phyloP scores from a whole-genome alignment of 2,797 vertebrate genomes.

The Chloroceryle amazona region DNA sequence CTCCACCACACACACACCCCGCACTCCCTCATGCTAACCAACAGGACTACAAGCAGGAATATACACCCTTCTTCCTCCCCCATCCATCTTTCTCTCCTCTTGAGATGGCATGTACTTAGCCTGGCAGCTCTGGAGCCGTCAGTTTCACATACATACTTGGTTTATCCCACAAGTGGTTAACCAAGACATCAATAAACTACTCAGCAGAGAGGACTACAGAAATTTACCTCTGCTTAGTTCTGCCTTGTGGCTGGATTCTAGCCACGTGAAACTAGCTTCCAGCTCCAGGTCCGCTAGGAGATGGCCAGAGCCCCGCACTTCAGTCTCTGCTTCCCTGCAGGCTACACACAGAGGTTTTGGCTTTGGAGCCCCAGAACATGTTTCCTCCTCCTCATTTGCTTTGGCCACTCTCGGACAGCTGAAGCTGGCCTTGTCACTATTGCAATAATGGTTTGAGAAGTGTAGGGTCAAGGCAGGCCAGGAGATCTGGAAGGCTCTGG shows the following conservation, averaged over 20 bases:
- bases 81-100: neutral
- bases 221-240: neutral
- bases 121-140: conserved; percentile 7
- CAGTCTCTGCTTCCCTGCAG: neutral
- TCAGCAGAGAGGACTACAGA: conserved; percentile 27
- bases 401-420: neutral
- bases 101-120: neutral
- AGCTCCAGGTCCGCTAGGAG: neutral
- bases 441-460: conserved; percentile 29
- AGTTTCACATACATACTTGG: conserved; percentile 32
- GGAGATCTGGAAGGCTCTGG: conserved; percentile 12
- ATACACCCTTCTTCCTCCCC: neutral
- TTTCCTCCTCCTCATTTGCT: neutral
- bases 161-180: conserved; percentile 56
- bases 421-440: neutral
- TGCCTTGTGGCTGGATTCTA: conserved; percentile 1
- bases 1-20: neutral
- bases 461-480: neutral
- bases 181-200: conserved; percentile 64
- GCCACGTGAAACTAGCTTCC: accelerated
- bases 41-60: neutral
- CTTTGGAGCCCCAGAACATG: neutral
- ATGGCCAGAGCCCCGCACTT: neutral
- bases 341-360: conserved; percentile 13
- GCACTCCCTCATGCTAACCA: neutral